Conservation (phyloP, 2,888 invertebrate genomes). For the Campopleginae sp. region DNA sequence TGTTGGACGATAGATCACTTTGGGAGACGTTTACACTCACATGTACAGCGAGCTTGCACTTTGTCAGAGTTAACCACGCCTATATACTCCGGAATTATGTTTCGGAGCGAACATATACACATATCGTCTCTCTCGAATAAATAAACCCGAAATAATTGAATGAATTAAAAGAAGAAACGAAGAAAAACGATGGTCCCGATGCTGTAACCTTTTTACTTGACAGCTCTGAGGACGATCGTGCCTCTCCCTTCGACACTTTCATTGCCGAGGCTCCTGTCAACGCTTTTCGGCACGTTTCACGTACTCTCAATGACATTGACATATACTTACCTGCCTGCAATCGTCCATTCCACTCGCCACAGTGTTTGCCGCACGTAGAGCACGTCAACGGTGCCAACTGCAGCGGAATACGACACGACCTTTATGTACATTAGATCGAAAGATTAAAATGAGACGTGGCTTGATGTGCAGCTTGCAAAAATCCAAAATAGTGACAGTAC, state of each 20-base stretch:
- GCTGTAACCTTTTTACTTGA: not conserved
- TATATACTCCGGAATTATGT: constrained; percentile 72
- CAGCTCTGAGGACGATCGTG: constrained; percentile 20
- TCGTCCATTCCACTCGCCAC: constrained; percentile 25
- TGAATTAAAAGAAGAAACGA: constrained; percentile 5
- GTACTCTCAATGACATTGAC: constrained; percentile 50
- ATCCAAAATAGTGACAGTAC: not conserved
- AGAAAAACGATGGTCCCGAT: not conserved
- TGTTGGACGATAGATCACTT: constrained; percentile 75
- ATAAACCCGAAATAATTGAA: constrained; percentile 40
- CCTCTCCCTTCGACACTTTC: constrained; percentile 42
- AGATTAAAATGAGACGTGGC: constrained; percentile 10
- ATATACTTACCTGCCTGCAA: constrained; percentile 35
- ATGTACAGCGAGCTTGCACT: constrained; percentile 70
- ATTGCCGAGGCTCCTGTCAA: constrained; percentile 15
- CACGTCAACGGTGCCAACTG: constrained; percentile 59
- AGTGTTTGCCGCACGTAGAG: constrained; percentile 63
- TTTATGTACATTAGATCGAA: constrained; percentile 12
- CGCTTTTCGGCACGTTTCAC: constrained; percentile 62
- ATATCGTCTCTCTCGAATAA: constrained; percentile 29
- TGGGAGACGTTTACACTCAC: constrained; percentile 61
- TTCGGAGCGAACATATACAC: not conserved
- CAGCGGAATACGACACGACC: not conserved
- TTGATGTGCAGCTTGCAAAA: not conserved
- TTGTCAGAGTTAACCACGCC: constrained; percentile 77